Evolutionary conservation across 2,113 vertebrate genomes (phyloP).

Genomic region (Forbesichthys papilliferus): DNA sequence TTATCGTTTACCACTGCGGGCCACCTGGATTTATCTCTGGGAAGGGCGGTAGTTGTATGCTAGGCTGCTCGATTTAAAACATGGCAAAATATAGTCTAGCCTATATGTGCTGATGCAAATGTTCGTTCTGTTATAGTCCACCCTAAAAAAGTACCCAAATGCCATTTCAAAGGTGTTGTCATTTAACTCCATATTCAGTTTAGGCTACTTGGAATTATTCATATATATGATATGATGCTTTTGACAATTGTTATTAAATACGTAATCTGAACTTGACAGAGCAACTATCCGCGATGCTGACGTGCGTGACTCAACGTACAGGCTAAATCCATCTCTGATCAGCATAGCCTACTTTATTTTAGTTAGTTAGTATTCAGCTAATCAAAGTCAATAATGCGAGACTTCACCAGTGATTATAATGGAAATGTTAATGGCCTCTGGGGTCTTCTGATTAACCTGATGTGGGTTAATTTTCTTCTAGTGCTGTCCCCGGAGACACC

Average conservation of each 20-base stretch:
- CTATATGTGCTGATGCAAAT: neutral
- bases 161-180: too few relatives aligned
- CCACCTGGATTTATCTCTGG: conserved; percentile 75
- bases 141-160: neutral
- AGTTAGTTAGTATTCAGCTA: conserved; percentile 8
- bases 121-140: neutral
- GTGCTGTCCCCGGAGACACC: conserved; percentile 62
- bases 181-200: too few relatives aligned
- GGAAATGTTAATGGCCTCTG: conserved; percentile 80
- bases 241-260: too few relatives aligned
- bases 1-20: conserved; percentile 72
- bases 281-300: conserved; percentile 49
- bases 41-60: conserved; percentile 28
- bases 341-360: neutral
- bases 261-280: neutral
- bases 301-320: neutral
- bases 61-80: neutral
- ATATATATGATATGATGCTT: too few relatives aligned
- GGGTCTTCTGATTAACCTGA: conserved; percentile 69
- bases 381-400: conserved; percentile 47
- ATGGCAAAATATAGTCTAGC: neutral
- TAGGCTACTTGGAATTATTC: too few relatives aligned
- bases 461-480: conserved; percentile 69
- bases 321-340: neutral
- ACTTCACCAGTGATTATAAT: conserved; percentile 77